Evolutionary conservation across 1,140 invertebrate genomes (phyloP), one percentile per base, ranked within the genome.

Genomic region (Eufriesea mexicana): DNA sequence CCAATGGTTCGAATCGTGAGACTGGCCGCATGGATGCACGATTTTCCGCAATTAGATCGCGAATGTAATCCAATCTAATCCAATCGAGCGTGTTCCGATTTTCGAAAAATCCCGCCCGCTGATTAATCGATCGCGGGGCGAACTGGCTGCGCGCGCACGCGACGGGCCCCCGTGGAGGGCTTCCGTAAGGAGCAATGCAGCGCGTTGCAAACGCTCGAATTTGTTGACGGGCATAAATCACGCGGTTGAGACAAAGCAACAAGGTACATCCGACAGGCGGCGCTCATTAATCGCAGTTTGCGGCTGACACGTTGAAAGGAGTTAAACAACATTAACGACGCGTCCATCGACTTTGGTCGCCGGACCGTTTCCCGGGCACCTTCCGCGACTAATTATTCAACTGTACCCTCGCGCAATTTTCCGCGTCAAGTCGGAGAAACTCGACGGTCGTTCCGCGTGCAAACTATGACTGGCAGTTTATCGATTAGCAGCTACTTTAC

Each of bases 241-340:
- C 45, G 67, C 51, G 45, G 67, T 70, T 70, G 51, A 5, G n/a
- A 45, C n/a, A 49, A 70, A 59, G n/a, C 51, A 62, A 35, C 76
- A 16, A 68, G 20, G 42, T 47, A 47, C 45, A 23, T 64, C 74
- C 49, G 61, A 42, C 74, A 66, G 47, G 9, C 61, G 61, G 14
- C 61, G 47, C 51, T 51, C 77, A 79, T 79, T 70, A 79, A 70
- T 71, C 51, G 25, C 28, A 51, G 61, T 62, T 23, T 7, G 14
- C 12, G 25, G 23, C 67, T 59, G 57, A n/a, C 55, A 61, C 54
- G 77, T 23, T 67, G 45, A 16, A 23, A 42, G 75, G 57, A 45
- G 18, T 62, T 79, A 71, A 71, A 79, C 61, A 77, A 77, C 62
- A 67, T 77, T 55, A 77, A 67, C 74, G 28, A 55, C 49, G 61